Percentiles rank a stretch among this genome's conserved stretches.
Evolutionary conservation across 2,888 invertebrate species (phyloP).

Genomic region (Tiliacea citrago): DNA sequence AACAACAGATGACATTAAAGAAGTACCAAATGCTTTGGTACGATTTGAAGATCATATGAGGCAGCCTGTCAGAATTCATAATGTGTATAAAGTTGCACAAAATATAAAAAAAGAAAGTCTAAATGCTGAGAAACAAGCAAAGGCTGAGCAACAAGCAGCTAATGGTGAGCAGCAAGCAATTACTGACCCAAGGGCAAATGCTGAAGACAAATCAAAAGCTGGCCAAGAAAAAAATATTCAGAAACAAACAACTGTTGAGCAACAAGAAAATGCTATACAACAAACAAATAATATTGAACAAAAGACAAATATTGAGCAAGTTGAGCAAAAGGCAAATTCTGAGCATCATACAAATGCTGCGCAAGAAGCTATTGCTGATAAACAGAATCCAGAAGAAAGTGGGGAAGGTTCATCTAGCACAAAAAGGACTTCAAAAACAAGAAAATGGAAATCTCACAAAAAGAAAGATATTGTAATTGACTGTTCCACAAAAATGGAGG

Average conservation of each 20-base stretch:
- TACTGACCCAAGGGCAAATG: background rate
- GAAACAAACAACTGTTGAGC: background rate
- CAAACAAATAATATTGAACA: slow-evolving; percentile 40
- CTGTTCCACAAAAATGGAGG: slow-evolving; percentile 46
- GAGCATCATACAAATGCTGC: slow-evolving; percentile 18
- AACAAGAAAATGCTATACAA: background rate
- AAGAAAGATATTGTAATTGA: slow-evolving; percentile 41
- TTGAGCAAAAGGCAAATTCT: background rate
- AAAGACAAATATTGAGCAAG: slow-evolving; percentile 11
- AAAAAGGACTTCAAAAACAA: slow-evolving; percentile 39
- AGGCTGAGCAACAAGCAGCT: background rate
- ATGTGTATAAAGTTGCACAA: slow-evolving; percentile 94
- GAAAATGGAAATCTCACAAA: slow-evolving; percentile 55
- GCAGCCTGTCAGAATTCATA: slow-evolving; percentile 96
- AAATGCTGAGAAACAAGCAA: slow-evolving; percentile 44
- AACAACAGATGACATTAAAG: slow-evolving; percentile 61
- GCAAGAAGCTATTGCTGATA: slow-evolving; percentile 54
- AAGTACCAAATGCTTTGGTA: slow-evolving; percentile 93
- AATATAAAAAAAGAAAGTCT: slow-evolving; percentile 85
- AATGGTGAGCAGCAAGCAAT: background rate
- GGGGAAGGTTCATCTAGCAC: slow-evolving; percentile 11
- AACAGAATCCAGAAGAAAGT: slow-evolving; percentile 7
- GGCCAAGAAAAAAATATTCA: slow-evolving; percentile 67
- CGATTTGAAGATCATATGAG: slow-evolving; percentile 96
- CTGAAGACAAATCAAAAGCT: background rate